phyloP scores from a whole-genome alignment of 2,113 vertebrate species.

The Numenius arquata region DNA sequence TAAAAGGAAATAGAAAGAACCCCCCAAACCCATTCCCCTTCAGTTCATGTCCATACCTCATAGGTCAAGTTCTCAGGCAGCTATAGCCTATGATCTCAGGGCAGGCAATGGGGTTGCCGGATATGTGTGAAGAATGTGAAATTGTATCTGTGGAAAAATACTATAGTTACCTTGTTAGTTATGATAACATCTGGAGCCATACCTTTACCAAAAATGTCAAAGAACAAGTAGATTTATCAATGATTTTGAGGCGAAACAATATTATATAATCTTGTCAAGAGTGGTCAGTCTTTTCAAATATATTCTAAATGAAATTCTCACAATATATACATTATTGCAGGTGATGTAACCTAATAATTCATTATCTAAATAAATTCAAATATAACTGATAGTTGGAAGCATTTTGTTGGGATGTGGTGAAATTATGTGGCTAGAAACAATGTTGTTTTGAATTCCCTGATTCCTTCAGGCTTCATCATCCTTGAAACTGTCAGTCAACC shows the following conservation, averaged over 20 bases:
- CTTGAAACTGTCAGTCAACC: neutral
- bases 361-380: neutral
- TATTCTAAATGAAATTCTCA: neutral
- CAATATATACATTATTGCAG: neutral
- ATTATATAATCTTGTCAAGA: neutral
- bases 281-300: neutral
- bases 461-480: neutral
- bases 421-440: neutral
- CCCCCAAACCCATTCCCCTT: neutral
- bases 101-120: neutral
- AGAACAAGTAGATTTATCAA: neutral
- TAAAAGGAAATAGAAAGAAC: neutral
- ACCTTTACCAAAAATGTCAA: neutral
- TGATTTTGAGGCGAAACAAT: neutral
- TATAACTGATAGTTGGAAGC: neutral
- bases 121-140: neutral
- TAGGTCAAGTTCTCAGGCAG: neutral
- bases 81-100: neutral
- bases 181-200: neutral
- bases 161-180: neutral
- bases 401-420: neutral
- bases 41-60: neutral
- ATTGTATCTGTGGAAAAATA: neutral
- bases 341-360: neutral
- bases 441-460: neutral